A percentile compares a stretch with the other conserved stretches of the same genome.
Evolutionary conservation across 2,888 invertebrate genomes (phyloP).

Genomic region (Hemicrepidius hirtus): DNA sequence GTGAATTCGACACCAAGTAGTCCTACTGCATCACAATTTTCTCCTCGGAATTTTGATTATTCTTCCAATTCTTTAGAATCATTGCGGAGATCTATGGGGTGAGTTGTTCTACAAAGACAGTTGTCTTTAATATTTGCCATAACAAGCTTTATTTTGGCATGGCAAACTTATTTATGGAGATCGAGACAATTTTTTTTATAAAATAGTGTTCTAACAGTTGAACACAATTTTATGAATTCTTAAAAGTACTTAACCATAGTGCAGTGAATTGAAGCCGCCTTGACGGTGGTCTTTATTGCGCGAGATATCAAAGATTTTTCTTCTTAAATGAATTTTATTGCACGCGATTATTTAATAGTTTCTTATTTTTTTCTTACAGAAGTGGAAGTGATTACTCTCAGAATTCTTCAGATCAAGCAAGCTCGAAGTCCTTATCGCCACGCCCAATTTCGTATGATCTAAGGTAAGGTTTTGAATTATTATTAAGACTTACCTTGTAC

Average conservation of each 20-base stretch:
- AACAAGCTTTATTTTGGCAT: too few relatives aligned
- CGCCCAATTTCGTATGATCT: slow-evolving; percentile 19
- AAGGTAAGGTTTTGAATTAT: slow-evolving; percentile 30
- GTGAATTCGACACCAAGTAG: slow-evolving; percentile 42
- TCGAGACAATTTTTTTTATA: too few relatives aligned
- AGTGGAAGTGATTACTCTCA: not conserved
- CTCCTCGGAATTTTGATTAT: slow-evolving; percentile 32
- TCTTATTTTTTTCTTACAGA: slow-evolving; percentile 3
- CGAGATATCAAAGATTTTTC: too few relatives aligned
- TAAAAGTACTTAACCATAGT: too few relatives aligned
- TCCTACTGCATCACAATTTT: slow-evolving; percentile 40
- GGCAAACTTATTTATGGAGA: too few relatives aligned
- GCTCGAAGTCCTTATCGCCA: not conserved
- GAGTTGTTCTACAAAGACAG: slow-evolving; percentile 6
- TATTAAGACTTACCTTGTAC: too few relatives aligned
- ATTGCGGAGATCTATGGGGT: slow-evolving; percentile 40
- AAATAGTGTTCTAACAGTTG: not conserved
- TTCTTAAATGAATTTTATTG: too few relatives aligned
- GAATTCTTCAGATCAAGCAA: not conserved
- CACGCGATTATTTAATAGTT: not conserved
- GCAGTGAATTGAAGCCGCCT: too few relatives aligned
- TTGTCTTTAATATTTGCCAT: not conserved
- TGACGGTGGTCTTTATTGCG: too few relatives aligned
- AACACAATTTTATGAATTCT: not conserved
- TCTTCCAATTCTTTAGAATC: slow-evolving; percentile 45